Conservation (phyloP, 2,888 invertebrate species). For the Cylloceria caligata region DNA sequence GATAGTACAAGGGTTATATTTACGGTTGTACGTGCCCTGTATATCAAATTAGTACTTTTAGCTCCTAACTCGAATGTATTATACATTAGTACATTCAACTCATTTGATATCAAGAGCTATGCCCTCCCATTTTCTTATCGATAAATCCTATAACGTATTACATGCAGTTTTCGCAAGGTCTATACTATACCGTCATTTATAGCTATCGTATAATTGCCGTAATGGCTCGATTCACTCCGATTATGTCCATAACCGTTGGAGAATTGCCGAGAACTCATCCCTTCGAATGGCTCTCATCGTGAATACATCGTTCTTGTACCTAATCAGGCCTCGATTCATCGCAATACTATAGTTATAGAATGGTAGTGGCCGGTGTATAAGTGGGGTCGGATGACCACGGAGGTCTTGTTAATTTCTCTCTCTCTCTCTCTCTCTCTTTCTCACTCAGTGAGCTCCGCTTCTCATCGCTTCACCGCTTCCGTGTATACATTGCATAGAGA, state of each 20-base stretch:
- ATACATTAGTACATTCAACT: neutral
- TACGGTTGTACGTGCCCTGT: neutral
- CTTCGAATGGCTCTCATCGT: slow-evolving; percentile 10
- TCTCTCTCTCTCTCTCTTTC: too few species aligned
- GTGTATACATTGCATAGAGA: neutral
- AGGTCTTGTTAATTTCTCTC: slow-evolving; percentile 5
- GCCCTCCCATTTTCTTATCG: neutral
- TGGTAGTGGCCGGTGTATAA: slow-evolving; percentile 1
- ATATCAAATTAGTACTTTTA: neutral
- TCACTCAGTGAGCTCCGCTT: neutral
- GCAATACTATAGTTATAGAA: slow-evolving; percentile 11
- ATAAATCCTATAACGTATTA: neutral
- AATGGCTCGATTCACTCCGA: slow-evolving; percentile 20
- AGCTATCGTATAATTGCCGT: slow-evolving; percentile 24
- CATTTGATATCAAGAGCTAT: too few species aligned
- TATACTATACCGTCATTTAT: neutral
- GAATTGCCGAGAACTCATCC: slow-evolving; percentile 35
- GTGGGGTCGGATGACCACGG: slow-evolving; percentile 27
- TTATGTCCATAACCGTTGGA: slow-evolving; percentile 44
- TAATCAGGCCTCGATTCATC: slow-evolving; percentile 49
- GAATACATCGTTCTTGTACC: slow-evolving; percentile 20
- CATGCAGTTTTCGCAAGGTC: too few species aligned
- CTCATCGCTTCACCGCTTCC: slow-evolving; percentile 13
- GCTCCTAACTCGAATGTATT: neutral
- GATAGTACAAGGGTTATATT: neutral